These are phyloP conservation scores for Anodontia alba DNA, from an alignment of 2,888 invertebrate species.

Conservation along the genomic window DNA sequence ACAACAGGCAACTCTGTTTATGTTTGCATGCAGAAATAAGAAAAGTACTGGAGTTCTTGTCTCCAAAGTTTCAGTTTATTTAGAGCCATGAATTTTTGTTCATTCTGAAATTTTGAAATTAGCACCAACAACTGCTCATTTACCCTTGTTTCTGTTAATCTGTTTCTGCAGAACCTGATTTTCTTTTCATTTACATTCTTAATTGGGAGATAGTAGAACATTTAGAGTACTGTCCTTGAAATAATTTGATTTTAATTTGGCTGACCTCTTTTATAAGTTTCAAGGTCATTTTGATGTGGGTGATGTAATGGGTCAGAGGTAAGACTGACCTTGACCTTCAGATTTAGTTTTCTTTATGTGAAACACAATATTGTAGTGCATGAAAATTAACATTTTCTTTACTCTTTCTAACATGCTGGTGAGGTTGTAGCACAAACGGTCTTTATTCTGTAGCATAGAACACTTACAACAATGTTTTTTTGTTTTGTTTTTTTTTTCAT, in stretches of 20 bases:
- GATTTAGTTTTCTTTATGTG: neutral
- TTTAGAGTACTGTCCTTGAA: neutral
- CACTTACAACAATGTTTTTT: neutral
- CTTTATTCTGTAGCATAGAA: too few relatives aligned
- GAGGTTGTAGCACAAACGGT: neutral
- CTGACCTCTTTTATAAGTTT: neutral
- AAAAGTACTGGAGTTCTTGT: too few relatives aligned
- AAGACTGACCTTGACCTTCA: conserved; percentile 60
- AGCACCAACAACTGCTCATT: too few relatives aligned
- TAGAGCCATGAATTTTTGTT: neutral
- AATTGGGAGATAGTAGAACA: too few relatives aligned
- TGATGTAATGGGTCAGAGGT: conserved; percentile 61
- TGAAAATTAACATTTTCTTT: neutral
- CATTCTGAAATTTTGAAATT: neutral
- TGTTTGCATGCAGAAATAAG: too few relatives aligned
- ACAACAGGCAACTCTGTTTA: too few relatives aligned
- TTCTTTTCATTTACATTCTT: too few relatives aligned
- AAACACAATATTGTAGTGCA: conserved; percentile 1
- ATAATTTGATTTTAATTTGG: neutral
- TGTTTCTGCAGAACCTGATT: too few relatives aligned
- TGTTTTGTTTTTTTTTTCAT: too few relatives aligned
- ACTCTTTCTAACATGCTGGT: neutral
- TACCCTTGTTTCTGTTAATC: too few relatives aligned
- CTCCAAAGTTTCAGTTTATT: too few relatives aligned
- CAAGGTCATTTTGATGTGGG: neutral